Conservation (phyloP, 2,888 invertebrate genomes). For the Rugalucina vietnamica region DNA sequence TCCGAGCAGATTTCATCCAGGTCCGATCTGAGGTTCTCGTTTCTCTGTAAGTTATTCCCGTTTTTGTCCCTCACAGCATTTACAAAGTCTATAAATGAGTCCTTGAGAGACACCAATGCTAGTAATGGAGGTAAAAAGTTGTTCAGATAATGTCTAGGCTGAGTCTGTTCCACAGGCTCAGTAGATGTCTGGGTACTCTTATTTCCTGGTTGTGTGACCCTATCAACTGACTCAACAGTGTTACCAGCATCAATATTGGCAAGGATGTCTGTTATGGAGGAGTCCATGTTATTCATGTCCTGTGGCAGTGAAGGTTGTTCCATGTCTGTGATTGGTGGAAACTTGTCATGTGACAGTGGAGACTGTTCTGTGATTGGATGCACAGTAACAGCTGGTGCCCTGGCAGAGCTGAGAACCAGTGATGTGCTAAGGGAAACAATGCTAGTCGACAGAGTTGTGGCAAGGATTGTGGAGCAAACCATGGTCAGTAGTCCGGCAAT, state of each 20-base stretch:
- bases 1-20: constrained; percentile 47
- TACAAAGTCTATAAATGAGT: constrained; percentile 63
- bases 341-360: not conserved
- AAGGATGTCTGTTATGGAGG: not conserved
- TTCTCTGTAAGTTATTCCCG: not conserved
- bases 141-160: constrained; percentile 29
- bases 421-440: constrained; percentile 58
- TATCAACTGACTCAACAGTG: not conserved
- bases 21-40: constrained; percentile 4
- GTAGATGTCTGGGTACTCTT: not conserved
- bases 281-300: not conserved
- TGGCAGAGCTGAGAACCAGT: not conserved
- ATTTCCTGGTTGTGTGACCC: not conserved
- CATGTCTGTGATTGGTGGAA: not conserved
- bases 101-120: constrained; percentile 67
- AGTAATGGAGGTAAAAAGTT: constrained; percentile 64
- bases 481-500: constrained; percentile 87
- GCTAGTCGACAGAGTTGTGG: constrained; percentile 65
- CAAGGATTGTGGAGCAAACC: constrained; percentile 86
- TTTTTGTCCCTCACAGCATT: constrained; percentile 46
- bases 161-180: not conserved
- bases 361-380: not conserved
- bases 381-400: not conserved
- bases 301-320: not conserved
- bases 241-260: not conserved